These are phyloP conservation scores for Fregata magnificens DNA, from an alignment of 2,113 vertebrate species.

Conservation along the genomic window DNA sequence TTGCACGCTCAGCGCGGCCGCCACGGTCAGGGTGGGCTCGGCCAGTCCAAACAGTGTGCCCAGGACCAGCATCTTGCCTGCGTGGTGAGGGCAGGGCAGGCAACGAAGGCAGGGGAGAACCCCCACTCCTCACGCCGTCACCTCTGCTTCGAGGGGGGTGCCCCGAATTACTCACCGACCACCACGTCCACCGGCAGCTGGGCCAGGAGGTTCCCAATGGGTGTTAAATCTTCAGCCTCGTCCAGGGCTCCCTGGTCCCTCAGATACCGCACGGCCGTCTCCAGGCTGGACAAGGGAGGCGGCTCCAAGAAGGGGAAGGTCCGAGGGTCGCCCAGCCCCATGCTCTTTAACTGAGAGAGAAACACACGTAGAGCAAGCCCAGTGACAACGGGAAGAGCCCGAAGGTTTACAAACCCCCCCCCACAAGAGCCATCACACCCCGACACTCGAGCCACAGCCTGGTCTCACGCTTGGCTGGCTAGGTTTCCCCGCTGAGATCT, in stretches of 20 bases:
- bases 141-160: accelerated
- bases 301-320: conserved; percentile 91
- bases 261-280: conserved; percentile 86
- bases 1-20: conserved; percentile 85
- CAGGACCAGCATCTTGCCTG: conserved; percentile 92
- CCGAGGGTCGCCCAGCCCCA: conserved; percentile 87
- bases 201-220: conserved; percentile 85
- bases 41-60: conserved; percentile 83
- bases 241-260: conserved; percentile 89
- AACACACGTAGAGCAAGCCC: accelerated
- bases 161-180: conserved; percentile 76
- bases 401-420: background rate
- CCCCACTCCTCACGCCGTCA: accelerated
- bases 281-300: conserved; percentile 83
- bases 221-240: conserved; percentile 73
- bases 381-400: accelerated
- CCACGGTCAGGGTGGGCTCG: conserved; percentile 84
- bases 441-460: accelerated
- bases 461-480: accelerated
- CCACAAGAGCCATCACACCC: background rate
- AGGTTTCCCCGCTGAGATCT: accelerated
- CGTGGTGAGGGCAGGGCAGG: accelerated
- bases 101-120: accelerated
- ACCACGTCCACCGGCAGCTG: conserved; percentile 92
- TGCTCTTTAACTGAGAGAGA: conserved; percentile 88